phyloP scores from a whole-genome alignment of 2,797 vertebrate genomes.

The Rhynchotus rufescens region DNA sequence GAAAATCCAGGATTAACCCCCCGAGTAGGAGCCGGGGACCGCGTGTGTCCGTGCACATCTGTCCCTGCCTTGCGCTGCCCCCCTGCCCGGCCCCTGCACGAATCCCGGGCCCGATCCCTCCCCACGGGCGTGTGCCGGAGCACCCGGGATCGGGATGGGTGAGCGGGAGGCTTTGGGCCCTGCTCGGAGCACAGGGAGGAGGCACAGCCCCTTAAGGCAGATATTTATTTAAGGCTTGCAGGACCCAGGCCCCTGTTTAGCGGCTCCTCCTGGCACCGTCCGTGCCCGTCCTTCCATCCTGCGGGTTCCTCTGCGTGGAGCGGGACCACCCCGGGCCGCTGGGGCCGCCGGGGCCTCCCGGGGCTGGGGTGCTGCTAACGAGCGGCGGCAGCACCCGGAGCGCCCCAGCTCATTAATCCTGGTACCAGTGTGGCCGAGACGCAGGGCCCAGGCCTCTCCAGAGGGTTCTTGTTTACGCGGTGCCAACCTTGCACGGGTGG shows the following conservation, averaged over 20 bases:
- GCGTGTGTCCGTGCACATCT: not conserved
- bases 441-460: not conserved
- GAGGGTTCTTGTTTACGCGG: slow-evolving; percentile 18
- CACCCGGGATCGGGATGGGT: not conserved
- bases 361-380: not conserved
- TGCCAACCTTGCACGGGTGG: rapidly evolving
- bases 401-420: slow-evolving; percentile 42
- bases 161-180: not conserved
- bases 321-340: rapidly evolving
- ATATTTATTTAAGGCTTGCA: too few relatives aligned
- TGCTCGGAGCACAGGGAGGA: not conserved
- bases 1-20: slow-evolving; percentile 50
- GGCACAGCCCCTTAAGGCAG: too few relatives aligned
- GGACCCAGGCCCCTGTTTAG: too few relatives aligned
- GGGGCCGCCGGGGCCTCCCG: not conserved
- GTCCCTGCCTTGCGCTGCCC: not conserved
- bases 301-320: not conserved
- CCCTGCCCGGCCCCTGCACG: not conserved
- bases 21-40: not conserved
- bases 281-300: too few relatives aligned
- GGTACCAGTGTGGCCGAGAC: not conserved
- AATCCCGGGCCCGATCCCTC: rapidly evolving
- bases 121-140: rapidly evolving
- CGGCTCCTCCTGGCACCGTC: too few relatives aligned
- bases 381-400: not conserved